Conservation (phyloP, 2,888 invertebrate genomes). For the Thelaira solivaga region DNA sequence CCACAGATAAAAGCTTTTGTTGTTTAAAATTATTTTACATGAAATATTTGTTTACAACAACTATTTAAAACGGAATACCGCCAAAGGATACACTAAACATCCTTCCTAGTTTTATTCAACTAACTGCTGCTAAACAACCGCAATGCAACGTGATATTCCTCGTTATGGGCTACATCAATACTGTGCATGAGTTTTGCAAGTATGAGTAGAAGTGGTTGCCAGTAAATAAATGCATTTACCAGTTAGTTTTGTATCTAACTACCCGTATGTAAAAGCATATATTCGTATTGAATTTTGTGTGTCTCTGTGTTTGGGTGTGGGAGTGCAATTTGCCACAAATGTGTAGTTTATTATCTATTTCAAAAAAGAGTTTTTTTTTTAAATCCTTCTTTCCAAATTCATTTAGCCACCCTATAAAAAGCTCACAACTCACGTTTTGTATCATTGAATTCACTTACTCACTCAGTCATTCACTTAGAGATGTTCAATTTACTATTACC, state of each 20-base stretch:
- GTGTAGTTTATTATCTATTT: conserved; percentile 34
- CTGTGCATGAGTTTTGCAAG: no score
- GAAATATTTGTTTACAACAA: conserved; percentile 32
- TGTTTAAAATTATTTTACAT: conserved; percentile 19
- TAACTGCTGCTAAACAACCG: background rate
- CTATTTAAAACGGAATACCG: conserved; percentile 47
- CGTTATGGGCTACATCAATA: background rate
- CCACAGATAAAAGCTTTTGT: conserved; percentile 43
- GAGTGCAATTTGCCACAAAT: conserved; percentile 39
- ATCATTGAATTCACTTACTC: conserved; percentile 4
- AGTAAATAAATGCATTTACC: conserved; percentile 34
- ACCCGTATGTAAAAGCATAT: no score
- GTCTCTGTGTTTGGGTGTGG: background rate
- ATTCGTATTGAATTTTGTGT: no score
- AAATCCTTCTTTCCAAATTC: background rate
- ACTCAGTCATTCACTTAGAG: no score
- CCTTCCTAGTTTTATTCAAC: background rate
- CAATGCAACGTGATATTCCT: background rate
- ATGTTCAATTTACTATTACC: conserved; percentile 31
- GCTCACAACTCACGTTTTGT: no score
- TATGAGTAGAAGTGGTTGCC: background rate
- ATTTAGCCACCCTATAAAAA: background rate
- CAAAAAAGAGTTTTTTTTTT: conserved; percentile 39
- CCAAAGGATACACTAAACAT: conserved; percentile 51
- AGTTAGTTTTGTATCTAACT: conserved; percentile 28